Percentiles rank a stretch among this genome's conserved stretches.
Conservation (phyloP, 2,888 invertebrate species). For the Neria commutata region DNA sequence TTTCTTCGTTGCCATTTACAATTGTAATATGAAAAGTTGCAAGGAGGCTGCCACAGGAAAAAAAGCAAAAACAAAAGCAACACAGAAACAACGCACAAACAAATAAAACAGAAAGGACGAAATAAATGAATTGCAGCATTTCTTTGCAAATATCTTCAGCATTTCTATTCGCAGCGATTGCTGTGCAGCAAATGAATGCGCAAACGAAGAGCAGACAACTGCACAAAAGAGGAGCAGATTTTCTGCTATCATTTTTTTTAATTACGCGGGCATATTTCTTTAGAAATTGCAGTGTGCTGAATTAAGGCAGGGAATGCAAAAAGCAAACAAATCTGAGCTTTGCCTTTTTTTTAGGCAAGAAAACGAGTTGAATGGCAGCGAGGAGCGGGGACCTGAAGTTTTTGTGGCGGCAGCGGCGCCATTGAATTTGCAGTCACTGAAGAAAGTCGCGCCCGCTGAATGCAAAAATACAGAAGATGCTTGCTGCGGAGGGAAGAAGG, state of each 20-base stretch:
- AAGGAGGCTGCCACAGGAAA: not conserved
- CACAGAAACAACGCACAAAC: slow-evolving; percentile 24
- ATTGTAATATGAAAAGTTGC: slow-evolving; percentile 7
- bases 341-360: slow-evolving; percentile 35
- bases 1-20: slow-evolving; percentile 5
- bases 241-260: slow-evolving; percentile 31
- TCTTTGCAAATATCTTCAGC: slow-evolving; percentile 45
- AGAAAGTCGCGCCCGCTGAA: not conserved
- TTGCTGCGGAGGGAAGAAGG: too few species aligned
- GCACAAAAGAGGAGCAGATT: slow-evolving; percentile 16
- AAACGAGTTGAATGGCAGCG: slow-evolving; percentile 10
- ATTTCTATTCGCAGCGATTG: not conserved
- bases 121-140: slow-evolving; percentile 53
- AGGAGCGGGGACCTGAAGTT: slow-evolving; percentile 5
- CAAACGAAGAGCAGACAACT: slow-evolving; percentile 5
- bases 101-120: slow-evolving; percentile 18
- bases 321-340: not conserved
- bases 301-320: slow-evolving; percentile 9
- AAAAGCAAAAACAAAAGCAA: too few species aligned
- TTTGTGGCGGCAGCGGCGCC: too few species aligned
- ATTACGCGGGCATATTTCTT: slow-evolving; percentile 29
- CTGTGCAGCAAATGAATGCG: not conserved
- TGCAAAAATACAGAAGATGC: not conserved
- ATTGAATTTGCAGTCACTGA: slow-evolving; percentile 20
- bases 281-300: too few species aligned